Percentiles rank a stretch among this genome's conserved stretches.
phyloP scores from a whole-genome alignment of 2,113 vertebrate genomes.

The Nyctereutes procyonoides region DNA sequence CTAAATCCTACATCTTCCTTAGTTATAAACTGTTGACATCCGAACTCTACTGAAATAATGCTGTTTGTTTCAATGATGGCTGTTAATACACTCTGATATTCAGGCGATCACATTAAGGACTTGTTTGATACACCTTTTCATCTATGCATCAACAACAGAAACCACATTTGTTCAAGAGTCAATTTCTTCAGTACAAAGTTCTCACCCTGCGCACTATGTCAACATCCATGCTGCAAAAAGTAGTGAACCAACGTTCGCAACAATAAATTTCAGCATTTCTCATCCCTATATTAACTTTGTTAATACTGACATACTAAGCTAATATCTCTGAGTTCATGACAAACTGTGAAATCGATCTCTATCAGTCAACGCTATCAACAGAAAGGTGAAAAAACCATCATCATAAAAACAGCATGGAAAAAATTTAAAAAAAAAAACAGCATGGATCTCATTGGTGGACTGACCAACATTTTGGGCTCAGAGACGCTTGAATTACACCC shows the following conservation, averaged over 20 bases:
- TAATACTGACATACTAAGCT: slow-evolving; percentile 18
- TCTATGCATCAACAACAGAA: slow-evolving; percentile 13
- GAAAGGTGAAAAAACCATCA: neutral
- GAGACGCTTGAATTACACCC: neutral
- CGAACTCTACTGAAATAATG: neutral
- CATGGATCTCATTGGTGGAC: neutral
- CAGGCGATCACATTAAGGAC: neutral
- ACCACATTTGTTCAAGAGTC: neutral
- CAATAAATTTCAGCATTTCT: slow-evolving; percentile 23
- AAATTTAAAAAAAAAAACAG: no score
- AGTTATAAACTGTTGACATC: slow-evolving; percentile 14
- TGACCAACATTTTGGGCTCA: neutral
- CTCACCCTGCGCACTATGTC: neutral
- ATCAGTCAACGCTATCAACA: neutral
- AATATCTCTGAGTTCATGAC: neutral
- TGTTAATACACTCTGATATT: neutral
- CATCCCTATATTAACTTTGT: neutral
- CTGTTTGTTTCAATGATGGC: neutral
- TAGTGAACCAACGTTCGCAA: neutral
- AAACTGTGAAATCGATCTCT: neutral
- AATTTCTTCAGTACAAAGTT: neutral
- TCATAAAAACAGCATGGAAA: neutral
- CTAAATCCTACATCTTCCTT: neutral
- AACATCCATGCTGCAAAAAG: neutral
- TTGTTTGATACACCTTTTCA: neutral